Conservation (phyloP, 2,113 vertebrate genomes). For the Hippocampus zosterae region DNA sequence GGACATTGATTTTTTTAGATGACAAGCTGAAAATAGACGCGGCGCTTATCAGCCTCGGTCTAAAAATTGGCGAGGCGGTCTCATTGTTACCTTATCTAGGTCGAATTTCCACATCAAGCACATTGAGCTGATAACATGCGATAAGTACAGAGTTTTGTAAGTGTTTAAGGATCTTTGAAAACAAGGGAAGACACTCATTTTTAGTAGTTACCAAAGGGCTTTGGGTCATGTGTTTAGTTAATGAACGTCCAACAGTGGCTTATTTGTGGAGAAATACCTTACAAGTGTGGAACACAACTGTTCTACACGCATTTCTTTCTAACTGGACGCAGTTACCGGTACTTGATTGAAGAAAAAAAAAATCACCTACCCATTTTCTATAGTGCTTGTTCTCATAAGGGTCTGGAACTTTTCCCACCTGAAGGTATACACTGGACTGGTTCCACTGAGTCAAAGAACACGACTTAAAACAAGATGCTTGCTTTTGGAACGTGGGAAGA, state of each 20-base stretch:
- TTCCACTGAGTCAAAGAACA: too few species aligned
- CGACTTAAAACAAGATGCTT: too few species aligned
- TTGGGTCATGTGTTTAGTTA: constrained; percentile 15
- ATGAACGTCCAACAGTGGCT: constrained; percentile 15
- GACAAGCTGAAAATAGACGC: constrained; percentile 31
- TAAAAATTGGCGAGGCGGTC: constrained; percentile 4
- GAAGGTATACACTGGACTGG: too few species aligned
- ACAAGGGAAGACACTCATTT: constrained; percentile 9
- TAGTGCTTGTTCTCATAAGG: too few species aligned
- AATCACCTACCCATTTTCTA: not conserved
- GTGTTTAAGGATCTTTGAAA: constrained; percentile 3
- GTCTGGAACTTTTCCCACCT: too few species aligned
- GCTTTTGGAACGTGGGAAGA: too few species aligned
- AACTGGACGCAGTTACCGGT: too few species aligned
- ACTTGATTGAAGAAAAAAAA: too few species aligned
- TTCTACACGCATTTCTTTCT: not conserved
- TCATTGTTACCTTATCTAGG: constrained; percentile 21
- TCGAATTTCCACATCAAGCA: constrained; percentile 7
- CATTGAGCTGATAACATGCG: constrained; percentile 36
- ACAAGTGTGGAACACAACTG: not conserved
- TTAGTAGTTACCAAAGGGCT: constrained; percentile 5
- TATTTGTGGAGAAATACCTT: not conserved
- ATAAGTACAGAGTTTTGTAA: constrained; percentile 35
- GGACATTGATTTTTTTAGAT: constrained; percentile 6
- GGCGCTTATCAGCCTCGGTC: constrained; percentile 6